These are phyloP conservation scores for Lophura nycthemera DNA, from an alignment of 2,113 vertebrate genomes.

Conservation along the genomic window DNA sequence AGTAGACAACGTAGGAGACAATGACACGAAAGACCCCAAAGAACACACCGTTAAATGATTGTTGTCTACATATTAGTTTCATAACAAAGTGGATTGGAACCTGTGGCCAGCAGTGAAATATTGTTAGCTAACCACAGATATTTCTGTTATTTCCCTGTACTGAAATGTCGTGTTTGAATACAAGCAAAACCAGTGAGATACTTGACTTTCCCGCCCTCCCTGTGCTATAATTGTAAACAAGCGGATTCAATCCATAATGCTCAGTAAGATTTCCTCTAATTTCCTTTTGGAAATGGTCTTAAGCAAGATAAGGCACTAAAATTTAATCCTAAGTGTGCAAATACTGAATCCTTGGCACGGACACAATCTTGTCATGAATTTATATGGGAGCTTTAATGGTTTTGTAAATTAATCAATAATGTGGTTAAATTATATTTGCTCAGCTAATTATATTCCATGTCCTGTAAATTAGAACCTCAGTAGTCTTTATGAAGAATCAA, in stretches of 20 bases:
- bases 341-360: constrained; percentile 37
- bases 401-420: constrained; percentile 78
- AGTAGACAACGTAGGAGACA: no score
- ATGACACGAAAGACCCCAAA: no score
- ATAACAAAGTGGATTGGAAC: background rate
- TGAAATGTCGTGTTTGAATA: background rate
- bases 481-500: background rate
- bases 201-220: background rate
- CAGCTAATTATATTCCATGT: constrained; percentile 70
- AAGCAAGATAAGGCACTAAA: constrained; percentile 64
- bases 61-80: no score
- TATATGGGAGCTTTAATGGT: constrained; percentile 63
- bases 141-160: background rate
- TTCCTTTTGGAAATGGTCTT: constrained; percentile 42
- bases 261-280: constrained; percentile 7
- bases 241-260: background rate
- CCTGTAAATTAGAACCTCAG: constrained; percentile 37
- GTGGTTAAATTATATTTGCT: constrained; percentile 67
- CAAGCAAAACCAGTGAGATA: background rate
- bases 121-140: background rate
- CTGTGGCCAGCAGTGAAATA: background rate
- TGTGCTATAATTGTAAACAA: constrained; percentile 17
- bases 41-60: no score
- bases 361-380: constrained; percentile 52
- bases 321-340: constrained; percentile 60